phyloP scores from a whole-genome alignment of 2,888 invertebrate genomes.

The Eretmocerus hayati region DNA sequence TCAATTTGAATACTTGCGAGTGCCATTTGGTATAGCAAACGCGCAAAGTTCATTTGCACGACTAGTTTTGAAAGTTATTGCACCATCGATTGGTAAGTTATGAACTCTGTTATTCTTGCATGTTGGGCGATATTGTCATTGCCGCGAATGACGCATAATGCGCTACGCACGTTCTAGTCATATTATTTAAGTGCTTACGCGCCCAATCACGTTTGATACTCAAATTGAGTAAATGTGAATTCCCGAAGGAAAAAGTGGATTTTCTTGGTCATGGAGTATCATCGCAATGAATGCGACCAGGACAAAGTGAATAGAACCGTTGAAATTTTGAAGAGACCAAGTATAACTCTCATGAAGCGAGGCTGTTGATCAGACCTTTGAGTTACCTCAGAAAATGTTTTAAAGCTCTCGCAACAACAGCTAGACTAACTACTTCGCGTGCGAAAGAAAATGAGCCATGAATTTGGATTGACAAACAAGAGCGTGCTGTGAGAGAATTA shows the following conservation, averaged over 20 bases:
- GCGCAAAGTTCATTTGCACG: slow-evolving; percentile 8
- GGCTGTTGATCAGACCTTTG: slow-evolving; percentile 24
- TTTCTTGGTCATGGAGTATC: slow-evolving; percentile 23
- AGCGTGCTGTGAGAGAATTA: slow-evolving; percentile 8
- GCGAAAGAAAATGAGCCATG: slow-evolving; percentile 19
- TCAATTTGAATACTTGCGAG: slow-evolving; percentile 35
- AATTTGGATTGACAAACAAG: slow-evolving; percentile 13
- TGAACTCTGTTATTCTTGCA: neutral
- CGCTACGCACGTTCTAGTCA: slow-evolving; percentile 22
- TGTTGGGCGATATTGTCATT: slow-evolving; percentile 29
- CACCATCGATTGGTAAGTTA: slow-evolving; percentile 6
- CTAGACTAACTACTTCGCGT: slow-evolving; percentile 18
- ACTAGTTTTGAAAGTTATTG: slow-evolving; percentile 5
- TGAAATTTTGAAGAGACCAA: slow-evolving; percentile 14
- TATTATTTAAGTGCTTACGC: slow-evolving; percentile 8
- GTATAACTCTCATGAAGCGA: slow-evolving; percentile 14
- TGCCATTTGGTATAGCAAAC: slow-evolving; percentile 7
- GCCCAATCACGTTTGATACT: slow-evolving; percentile 7
- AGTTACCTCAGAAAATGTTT: slow-evolving; percentile 25
- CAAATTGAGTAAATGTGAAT: slow-evolving; percentile 21
- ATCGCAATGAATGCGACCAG: slow-evolving; percentile 16
- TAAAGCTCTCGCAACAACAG: slow-evolving; percentile 19
- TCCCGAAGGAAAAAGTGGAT: slow-evolving; percentile 8
- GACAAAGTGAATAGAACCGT: slow-evolving; percentile 21
- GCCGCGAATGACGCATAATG: slow-evolving; percentile 13